These are phyloP conservation scores for Trogon melanurus DNA, from an alignment of 2,113 vertebrate genomes.

Conservation along the genomic window DNA sequence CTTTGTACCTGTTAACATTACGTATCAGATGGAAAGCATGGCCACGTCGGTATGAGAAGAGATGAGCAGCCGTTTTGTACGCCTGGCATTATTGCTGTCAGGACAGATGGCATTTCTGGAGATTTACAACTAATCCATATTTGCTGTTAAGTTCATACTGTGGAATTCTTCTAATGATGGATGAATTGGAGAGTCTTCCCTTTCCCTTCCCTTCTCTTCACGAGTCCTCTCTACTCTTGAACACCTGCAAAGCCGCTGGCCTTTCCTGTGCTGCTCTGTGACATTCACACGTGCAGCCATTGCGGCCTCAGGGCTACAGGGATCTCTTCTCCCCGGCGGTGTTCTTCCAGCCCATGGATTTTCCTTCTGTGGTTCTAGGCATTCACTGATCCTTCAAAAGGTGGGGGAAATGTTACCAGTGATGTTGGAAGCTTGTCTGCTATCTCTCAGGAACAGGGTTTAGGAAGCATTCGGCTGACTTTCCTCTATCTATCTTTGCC, in stretches of 20 bases:
- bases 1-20: background rate
- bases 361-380: background rate
- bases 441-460: background rate
- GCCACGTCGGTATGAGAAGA: accelerated
- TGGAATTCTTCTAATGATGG: background rate
- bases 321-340: background rate
- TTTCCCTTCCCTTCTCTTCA: background rate
- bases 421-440: background rate
- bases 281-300: background rate
- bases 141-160: background rate
- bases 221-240: background rate
- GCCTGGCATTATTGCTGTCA: background rate
- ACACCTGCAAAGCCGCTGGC: background rate
- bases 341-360: background rate
- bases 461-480: background rate
- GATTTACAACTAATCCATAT: background rate
- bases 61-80: background rate
- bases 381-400: background rate
- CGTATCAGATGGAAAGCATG: background rate
- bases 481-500: background rate
- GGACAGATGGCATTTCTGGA: slow-evolving; percentile 1
- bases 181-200: background rate
- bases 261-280: background rate
- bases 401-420: background rate
- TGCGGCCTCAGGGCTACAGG: background rate